Percentiles rank a stretch among this genome's conserved stretches.
phyloP scores from a whole-genome alignment of 2,113 vertebrate species.

The Tangachromis dhanisi region DNA sequence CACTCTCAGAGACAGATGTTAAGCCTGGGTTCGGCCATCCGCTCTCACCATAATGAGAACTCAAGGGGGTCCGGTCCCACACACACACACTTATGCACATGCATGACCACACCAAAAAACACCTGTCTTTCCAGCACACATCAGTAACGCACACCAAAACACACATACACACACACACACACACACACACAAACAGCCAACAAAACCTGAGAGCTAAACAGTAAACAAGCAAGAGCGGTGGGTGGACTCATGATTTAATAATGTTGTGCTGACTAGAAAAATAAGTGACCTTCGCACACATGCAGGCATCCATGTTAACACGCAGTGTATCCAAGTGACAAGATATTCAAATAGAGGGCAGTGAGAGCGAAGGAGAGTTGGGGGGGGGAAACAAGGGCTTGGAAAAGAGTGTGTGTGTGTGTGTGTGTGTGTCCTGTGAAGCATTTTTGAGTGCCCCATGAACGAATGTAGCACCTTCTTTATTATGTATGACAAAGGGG shows the following conservation, averaged over 20 bases:
- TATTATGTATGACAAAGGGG: neutral
- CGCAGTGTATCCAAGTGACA: neutral
- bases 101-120: neutral
- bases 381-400: neutral
- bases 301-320: neutral
- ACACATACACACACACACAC: neutral
- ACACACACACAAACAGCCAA: neutral
- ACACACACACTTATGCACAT: neutral
- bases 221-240: neutral
- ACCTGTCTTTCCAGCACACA: neutral
- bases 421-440: neutral
- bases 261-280: conserved; percentile 21
- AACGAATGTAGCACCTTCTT: neutral
- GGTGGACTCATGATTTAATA: conserved; percentile 30
- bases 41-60: conserved; percentile 61
- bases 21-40: conserved; percentile 5
- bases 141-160: neutral
- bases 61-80: conserved; percentile 20
- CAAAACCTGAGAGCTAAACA: neutral
- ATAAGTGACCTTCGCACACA: conserved; percentile 20
- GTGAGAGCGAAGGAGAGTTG: neutral
- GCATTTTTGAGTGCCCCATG: conserved; percentile 5
- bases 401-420: neutral
- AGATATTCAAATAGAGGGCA: conserved; percentile 33
- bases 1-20: conserved; percentile 60